A percentile compares a stretch with the other conserved stretches of the same genome.
Conservation (phyloP, 1,140 invertebrate species). For the Holotrichia oblita region DNA sequence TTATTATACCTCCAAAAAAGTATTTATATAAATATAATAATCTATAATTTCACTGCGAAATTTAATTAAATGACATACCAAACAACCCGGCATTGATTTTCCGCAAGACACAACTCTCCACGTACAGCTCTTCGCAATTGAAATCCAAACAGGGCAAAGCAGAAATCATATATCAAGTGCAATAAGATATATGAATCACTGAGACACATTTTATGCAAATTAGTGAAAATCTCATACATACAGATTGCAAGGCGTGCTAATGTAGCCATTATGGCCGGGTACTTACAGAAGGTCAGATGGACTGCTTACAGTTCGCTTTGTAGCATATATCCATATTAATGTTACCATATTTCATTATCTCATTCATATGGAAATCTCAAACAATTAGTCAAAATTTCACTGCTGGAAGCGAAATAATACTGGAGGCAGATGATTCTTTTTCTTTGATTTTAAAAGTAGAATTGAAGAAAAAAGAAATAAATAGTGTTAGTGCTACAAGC, state of each 20-base stretch:
- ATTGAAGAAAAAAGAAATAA: slow-evolving; percentile 21
- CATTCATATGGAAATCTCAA: slow-evolving; percentile 63
- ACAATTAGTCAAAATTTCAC: slow-evolving; percentile 62
- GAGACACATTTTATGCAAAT: slow-evolving; percentile 63
- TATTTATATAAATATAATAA: too few species aligned
- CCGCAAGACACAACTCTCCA: neutral
- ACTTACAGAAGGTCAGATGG: slow-evolving; percentile 48
- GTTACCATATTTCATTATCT: slow-evolving; percentile 63
- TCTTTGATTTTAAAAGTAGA: slow-evolving; percentile 8
- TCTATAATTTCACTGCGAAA: too few species aligned
- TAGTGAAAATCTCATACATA: slow-evolving; percentile 62
- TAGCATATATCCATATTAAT: slow-evolving; percentile 63
- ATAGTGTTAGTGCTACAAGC: neutral
- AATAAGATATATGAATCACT: slow-evolving; percentile 62
- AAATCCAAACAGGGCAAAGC: slow-evolving; percentile 54
- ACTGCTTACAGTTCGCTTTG: slow-evolving; percentile 60
- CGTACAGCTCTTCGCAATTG: slow-evolving; percentile 44
- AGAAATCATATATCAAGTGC: slow-evolving; percentile 59
- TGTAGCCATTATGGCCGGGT: slow-evolving; percentile 46
- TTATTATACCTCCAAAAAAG: too few species aligned
- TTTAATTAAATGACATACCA: neutral
- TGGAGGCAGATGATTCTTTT: neutral
- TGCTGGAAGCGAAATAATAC: slow-evolving; percentile 31
- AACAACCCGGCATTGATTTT: neutral
- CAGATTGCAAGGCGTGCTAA: slow-evolving; percentile 57